Evolutionary conservation across 2,113 vertebrate species (phyloP).

Genomic region (Alectura lathami): DNA sequence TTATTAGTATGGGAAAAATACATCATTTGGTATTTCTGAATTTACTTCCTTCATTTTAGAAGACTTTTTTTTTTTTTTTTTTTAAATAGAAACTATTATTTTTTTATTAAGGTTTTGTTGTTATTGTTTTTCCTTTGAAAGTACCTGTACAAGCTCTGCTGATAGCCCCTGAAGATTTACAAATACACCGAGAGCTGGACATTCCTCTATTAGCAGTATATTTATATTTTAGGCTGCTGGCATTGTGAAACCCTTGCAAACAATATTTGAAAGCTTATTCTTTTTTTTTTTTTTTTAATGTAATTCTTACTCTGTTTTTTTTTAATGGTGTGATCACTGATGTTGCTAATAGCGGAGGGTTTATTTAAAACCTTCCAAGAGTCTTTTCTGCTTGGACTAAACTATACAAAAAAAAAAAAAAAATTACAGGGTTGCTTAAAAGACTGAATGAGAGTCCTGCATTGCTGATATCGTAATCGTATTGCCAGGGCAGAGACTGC

Average conservation of each 20-base stretch:
- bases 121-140: not conserved
- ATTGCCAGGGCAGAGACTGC: not conserved
- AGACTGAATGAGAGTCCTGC: not conserved
- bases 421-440: not conserved
- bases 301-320: not conserved
- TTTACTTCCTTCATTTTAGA: not conserved
- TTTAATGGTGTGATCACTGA: not conserved
- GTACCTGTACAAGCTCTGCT: not conserved
- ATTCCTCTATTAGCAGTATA: not conserved
- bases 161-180: not conserved
- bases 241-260: not conserved
- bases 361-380: not conserved
- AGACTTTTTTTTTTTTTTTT: not conserved
- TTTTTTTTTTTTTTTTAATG: not conserved
- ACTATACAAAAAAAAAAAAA: not conserved
- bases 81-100: not conserved
- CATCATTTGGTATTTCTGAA: not conserved
- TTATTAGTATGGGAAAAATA: not conserved
- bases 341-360: not conserved
- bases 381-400: not conserved
- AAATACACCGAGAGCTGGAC: not conserved
- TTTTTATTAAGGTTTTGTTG: not conserved
- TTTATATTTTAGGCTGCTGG: not conserved
- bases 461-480: fast-evolving
- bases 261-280: not conserved